Evolutionary conservation across 2,888 invertebrate species (phyloP), one percentile per base, ranked within the genome.

Genomic region (Pegoplata infirma): DNA sequence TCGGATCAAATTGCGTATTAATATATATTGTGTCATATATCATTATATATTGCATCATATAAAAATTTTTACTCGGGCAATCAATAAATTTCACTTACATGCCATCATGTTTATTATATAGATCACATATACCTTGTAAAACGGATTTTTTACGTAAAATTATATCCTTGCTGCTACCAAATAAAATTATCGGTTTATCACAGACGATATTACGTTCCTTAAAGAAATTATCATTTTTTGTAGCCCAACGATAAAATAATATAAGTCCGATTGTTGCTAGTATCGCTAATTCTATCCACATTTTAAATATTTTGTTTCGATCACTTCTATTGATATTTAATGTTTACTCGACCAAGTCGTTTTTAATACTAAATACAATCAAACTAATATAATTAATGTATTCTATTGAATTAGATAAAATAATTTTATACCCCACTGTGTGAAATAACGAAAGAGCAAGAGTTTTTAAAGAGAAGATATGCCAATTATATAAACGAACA

Each of bases 61-160:
- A n/a, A n/a, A n/a, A n/a, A n/a, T n/a, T n/a, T n/a, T n/a, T n/a
- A n/a, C n/a, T n/a, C n/a, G n/a, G n/a, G n/a, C n/a, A n/a, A n/a
- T n/a, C n/a, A n/a, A n/a, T n/a, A n/a, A n/a, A n/a, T n/a, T 32
- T 40, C 12, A 75, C 14, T 84, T 83, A 81, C 89, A 90, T 19
- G 90, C 91, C 88, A 87, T 90, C 19, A 81, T 67, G 81, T 89
- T 47, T 44, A n/a, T 56, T 14, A 58, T 85, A 86, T 16, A 82
- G 75, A 19, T 83, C 82, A 14, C 64, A 8, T 0, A 83, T n/a
- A 0, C 55, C 0, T 8, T 84, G 80, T 2, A 84, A 81, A 7
- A 91, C 84, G 0, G 92, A 92, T 83, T 92, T 88, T 8, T 91
- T 89, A 19, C 80, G 55, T 4, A 82, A 53, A 7, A 82, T 21